Percentiles rank a stretch among this genome's conserved stretches.
phyloP scores from a whole-genome alignment of 2,797 vertebrate species.

The Neopelma chrysocephalum region DNA sequence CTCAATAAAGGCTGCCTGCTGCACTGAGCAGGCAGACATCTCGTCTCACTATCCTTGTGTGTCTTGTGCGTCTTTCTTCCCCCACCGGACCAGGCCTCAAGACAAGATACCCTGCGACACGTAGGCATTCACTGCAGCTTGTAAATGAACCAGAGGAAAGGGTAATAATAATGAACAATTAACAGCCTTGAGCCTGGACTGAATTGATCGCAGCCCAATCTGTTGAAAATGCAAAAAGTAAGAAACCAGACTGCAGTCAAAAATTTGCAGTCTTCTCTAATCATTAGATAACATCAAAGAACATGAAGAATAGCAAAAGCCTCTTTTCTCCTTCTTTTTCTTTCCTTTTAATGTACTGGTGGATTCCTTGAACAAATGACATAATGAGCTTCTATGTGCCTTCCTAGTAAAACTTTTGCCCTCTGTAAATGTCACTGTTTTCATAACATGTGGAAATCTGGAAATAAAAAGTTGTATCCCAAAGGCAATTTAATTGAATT shows the following conservation, averaged over 20 bases:
- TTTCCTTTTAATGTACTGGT: not conserved
- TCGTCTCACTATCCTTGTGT: too few relatives aligned
- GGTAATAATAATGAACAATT: not conserved
- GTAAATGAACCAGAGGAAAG: not conserved
- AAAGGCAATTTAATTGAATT: not conserved
- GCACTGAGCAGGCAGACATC: too few relatives aligned
- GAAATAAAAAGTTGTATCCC: not conserved
- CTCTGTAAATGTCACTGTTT: not conserved
- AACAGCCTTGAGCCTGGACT: not conserved
- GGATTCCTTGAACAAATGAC: not conserved
- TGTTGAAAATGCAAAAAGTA: not conserved
- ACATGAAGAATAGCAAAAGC: not conserved
- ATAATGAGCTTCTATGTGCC: fast-evolving
- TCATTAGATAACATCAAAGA: not conserved
- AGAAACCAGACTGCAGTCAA: not conserved
- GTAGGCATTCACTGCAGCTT: not conserved
- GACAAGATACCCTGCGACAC: too few relatives aligned
- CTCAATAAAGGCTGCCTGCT: too few relatives aligned
- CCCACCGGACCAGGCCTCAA: too few relatives aligned
- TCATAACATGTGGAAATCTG: not conserved
- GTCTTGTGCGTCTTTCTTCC: too few relatives aligned
- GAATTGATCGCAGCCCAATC: not conserved
- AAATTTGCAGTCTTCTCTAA: not conserved
- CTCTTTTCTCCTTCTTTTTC: not conserved
- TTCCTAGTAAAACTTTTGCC: not conserved